A percentile compares a stretch with the other conserved stretches of the same genome.
These are phyloP conservation scores for Ailuropoda melanoleuca DNA, from an alignment of 2,113 vertebrate species.

Conservation along the genomic window DNA sequence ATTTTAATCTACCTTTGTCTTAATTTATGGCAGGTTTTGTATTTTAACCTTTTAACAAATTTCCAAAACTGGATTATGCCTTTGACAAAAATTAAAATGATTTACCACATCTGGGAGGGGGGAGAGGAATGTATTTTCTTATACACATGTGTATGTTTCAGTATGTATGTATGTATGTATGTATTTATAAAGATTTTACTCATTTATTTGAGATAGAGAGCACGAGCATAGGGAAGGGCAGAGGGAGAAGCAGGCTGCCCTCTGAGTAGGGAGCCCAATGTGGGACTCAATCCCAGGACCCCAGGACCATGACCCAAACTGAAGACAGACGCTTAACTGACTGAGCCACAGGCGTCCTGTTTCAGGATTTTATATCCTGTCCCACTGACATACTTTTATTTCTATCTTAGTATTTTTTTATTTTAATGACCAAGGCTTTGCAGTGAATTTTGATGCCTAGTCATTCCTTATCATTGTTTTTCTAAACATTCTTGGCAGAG, in stretches of 20 bases:
- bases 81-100: conserved; percentile 61
- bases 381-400: neutral
- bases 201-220: neutral
- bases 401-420: neutral
- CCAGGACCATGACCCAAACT: neutral
- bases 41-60: conserved; percentile 74
- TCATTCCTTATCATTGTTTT: neutral
- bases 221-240: neutral
- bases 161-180: neutral
- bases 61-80: conserved; percentile 53
- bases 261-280: neutral
- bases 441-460: neutral
- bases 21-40: conserved; percentile 77
- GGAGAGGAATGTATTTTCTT: neutral
- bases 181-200: no score
- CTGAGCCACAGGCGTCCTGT: neutral
- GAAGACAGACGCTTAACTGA: no score
- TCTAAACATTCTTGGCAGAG: neutral
- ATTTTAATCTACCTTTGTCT: conserved; percentile 72
- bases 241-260: neutral
- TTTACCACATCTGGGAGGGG: neutral
- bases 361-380: neutral
- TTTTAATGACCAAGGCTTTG: neutral
- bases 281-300: neutral
- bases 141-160: neutral